Conservation (phyloP, 2,888 invertebrate species). For the Quadriops clusia region DNA sequence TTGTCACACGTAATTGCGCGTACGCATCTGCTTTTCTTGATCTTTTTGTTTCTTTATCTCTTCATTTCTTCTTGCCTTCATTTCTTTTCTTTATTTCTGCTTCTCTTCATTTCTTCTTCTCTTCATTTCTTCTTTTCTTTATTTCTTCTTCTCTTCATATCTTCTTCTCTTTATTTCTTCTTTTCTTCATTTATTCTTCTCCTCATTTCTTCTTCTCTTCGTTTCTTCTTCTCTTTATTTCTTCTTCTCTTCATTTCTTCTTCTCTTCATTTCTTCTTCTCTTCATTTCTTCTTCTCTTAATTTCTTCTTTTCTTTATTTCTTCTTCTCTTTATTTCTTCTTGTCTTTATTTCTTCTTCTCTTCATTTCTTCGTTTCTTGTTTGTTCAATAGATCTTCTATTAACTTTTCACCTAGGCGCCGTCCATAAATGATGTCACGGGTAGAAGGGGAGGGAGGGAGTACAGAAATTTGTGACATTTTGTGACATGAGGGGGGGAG, state of each 20-base stretch:
- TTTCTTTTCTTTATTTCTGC: constrained; percentile 3
- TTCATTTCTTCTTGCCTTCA: constrained; percentile 1
- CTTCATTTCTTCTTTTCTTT: constrained; percentile 4
- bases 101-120: constrained; percentile 4
- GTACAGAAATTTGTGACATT: no score
- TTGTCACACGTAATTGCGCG: no score
- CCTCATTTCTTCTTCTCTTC: constrained; percentile 2
- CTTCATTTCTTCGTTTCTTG: no score
- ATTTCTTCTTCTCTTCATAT: constrained; percentile 3
- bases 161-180: constrained; percentile 3
- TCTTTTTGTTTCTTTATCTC: constrained; percentile 5
- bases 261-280: constrained; percentile 6
- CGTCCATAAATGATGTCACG: no score
- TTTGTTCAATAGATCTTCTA: no score
- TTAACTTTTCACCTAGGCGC: no score
- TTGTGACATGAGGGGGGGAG: no score
- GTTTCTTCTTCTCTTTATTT: constrained; percentile 7
- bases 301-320: no score
- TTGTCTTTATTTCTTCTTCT: no score
- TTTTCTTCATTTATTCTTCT: constrained; percentile 4
- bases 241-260: constrained; percentile 4
- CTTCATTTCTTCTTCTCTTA: constrained; percentile 6
- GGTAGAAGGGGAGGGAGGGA: no score
- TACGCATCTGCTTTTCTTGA: constrained; percentile 1
- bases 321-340: no score